Conservation (phyloP, 2,113 vertebrate species). For the Excalfactoria chinensis region DNA sequence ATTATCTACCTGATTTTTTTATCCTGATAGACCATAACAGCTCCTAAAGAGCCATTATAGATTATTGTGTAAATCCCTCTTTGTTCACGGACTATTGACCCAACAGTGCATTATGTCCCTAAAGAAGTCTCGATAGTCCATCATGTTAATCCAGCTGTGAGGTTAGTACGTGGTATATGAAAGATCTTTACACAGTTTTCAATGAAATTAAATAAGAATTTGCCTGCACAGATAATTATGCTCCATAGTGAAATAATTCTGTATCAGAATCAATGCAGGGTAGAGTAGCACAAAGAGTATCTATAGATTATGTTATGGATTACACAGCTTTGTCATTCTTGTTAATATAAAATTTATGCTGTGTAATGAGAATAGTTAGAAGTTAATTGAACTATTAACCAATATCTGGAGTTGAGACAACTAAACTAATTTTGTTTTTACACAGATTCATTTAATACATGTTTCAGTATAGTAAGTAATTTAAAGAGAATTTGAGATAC, state of each 20-base stretch:
- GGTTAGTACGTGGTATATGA: neutral
- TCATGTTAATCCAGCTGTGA: constrained; percentile 64
- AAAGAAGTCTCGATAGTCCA: constrained; percentile 59
- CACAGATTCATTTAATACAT: neutral
- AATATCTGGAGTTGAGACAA: neutral
- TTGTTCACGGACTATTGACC: constrained; percentile 70
- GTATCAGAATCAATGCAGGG: neutral
- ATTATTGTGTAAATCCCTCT: constrained; percentile 72
- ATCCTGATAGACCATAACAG: constrained; percentile 57
- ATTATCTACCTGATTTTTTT: constrained; percentile 59
- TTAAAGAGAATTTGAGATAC: neutral
- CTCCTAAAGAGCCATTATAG: constrained; percentile 66
- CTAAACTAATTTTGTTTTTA: neutral
- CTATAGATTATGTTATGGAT: neutral
- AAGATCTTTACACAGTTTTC: constrained; percentile 71
- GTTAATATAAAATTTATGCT: neutral
- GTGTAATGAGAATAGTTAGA: neutral
- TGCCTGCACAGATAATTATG: neutral
- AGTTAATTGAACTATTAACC: neutral
- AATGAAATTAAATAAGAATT: constrained; percentile 68
- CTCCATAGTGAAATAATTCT: constrained; percentile 28
- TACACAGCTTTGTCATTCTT: neutral
- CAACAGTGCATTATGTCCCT: constrained; percentile 50
- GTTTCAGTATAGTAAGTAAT: neutral
- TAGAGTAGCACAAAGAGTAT: neutral